Conservation (phyloP, 2,888 invertebrate genomes). For the Malthinus seriepunctatus region DNA sequence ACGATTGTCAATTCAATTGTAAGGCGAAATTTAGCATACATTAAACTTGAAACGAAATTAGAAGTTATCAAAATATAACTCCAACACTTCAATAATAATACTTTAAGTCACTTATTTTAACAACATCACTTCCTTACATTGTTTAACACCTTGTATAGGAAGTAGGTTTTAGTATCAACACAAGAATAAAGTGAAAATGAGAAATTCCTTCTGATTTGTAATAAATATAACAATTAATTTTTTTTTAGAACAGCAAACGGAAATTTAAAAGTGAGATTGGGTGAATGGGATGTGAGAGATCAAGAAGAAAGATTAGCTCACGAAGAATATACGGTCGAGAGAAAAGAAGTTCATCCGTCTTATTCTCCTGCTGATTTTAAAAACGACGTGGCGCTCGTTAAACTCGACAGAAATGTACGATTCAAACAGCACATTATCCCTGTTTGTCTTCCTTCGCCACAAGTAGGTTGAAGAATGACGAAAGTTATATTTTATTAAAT, state of each 20-base stretch:
- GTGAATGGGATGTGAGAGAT: conserved; percentile 91
- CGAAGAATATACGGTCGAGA: conserved; percentile 85
- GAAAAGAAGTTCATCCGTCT: conserved; percentile 89
- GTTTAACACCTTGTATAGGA: neutral
- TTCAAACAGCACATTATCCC: conserved; percentile 93
- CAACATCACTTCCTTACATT: neutral
- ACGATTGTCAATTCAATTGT: no score
- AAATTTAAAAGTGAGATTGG: conserved; percentile 84
- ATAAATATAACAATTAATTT: neutral
- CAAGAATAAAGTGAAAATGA: no score
- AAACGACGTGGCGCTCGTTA: conserved; percentile 85
- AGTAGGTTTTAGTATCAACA: no score
- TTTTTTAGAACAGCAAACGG: conserved; percentile 78
- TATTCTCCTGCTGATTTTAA: conserved; percentile 91
- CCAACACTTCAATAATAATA: no score
- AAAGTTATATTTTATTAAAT: neutral
- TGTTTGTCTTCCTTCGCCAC: conserved; percentile 83
- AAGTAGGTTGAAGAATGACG: conserved; percentile 46
- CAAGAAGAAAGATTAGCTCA: conserved; percentile 81
- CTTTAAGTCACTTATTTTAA: neutral
- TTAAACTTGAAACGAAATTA: neutral
- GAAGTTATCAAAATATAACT: no score
- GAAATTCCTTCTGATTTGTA: neutral
- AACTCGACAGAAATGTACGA: conserved; percentile 77
- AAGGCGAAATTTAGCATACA: neutral